phyloP scores from a whole-genome alignment of 2,797 vertebrate genomes.

The Ispidina lecontei region DNA sequence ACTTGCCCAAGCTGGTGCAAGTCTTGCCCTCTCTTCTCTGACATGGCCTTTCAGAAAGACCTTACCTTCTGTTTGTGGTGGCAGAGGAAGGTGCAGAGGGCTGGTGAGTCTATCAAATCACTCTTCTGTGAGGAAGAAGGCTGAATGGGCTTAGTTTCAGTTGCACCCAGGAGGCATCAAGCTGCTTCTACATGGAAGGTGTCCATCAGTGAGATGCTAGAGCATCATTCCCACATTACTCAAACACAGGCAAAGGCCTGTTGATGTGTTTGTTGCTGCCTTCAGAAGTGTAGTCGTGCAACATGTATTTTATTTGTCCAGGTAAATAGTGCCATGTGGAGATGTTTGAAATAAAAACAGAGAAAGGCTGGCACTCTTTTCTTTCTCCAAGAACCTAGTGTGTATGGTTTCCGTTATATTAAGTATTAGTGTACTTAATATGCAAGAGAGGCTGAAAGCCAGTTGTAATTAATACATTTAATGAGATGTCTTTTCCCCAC shows the following conservation, averaged over 20 bases:
- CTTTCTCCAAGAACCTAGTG: not conserved
- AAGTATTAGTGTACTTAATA: not conserved
- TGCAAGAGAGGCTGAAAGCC: not conserved
- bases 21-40: not conserved
- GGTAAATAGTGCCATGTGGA: not conserved
- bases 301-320: not conserved
- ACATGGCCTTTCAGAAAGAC: not conserved
- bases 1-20: not conserved
- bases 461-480: not conserved
- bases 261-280: not conserved
- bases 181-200: not conserved
- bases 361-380: not conserved
- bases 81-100: not conserved
- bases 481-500: not conserved
- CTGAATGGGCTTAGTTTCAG: not conserved
- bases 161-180: not conserved
- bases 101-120: not conserved
- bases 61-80: not conserved
- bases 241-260: not conserved
- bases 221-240: not conserved
- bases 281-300: not conserved
- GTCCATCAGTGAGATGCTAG: not conserved
- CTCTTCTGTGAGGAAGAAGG: not conserved
- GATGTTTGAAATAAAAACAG: not conserved
- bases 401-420: not conserved